A percentile compares a stretch with the other conserved stretches of the same genome.
Conservation (phyloP, 1,140 invertebrate species). For the Drosophila guanche region DNA sequence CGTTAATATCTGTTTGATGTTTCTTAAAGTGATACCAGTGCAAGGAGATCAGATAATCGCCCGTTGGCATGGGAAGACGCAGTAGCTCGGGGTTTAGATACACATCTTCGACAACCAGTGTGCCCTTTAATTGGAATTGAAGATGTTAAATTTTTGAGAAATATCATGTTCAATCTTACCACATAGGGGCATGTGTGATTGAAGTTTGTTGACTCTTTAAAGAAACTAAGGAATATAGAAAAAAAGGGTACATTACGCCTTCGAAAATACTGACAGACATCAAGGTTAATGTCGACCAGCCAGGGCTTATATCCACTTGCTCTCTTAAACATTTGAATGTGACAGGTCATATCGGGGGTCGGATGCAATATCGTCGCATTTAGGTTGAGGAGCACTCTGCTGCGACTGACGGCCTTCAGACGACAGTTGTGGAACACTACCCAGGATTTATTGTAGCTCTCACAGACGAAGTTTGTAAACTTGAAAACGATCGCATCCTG, state of each 20-base stretch:
- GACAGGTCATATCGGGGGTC: background rate
- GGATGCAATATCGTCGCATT: conserved; percentile 17
- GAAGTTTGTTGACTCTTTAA: conserved; percentile 13
- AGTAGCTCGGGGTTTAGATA: conserved; percentile 19
- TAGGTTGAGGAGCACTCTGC: conserved; percentile 1
- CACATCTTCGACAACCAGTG: conserved; percentile 3
- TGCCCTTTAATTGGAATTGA: background rate
- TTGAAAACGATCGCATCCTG: conserved; percentile 27
- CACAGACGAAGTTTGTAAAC: conserved; percentile 23
- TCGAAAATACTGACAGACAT: conserved; percentile 8
- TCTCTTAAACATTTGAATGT: conserved; percentile 15
- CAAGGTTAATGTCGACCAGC: conserved; percentile 1
- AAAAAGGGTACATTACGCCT: background rate
- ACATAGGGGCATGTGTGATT: conserved; percentile 31
- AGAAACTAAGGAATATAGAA: conserved; percentile 1
- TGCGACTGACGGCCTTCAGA: conserved; percentile 16
- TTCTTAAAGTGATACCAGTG: conserved; percentile 9
- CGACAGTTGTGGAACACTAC: conserved; percentile 22
- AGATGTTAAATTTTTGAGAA: background rate
- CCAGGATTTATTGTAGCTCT: conserved; percentile 22
- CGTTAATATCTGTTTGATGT: conserved; percentile 19
- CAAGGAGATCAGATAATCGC: conserved; percentile 14
- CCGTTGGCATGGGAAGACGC: conserved; percentile 18
- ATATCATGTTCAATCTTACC: conserved; percentile 1
- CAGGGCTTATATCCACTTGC: conserved; percentile 33